Conservation (phyloP, 2,888 invertebrate species). For the Cephus pulcher region DNA sequence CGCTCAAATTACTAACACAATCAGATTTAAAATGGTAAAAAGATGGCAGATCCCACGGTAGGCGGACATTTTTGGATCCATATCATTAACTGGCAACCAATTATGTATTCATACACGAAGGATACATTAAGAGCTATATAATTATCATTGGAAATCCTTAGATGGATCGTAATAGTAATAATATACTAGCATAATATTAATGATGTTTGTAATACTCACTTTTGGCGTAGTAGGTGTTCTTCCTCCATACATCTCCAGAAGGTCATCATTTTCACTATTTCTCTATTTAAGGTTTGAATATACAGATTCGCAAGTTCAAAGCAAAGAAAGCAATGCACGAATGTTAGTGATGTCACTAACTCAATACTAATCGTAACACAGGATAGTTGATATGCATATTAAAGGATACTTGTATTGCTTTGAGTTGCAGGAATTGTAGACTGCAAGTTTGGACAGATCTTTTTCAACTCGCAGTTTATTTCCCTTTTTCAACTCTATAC, state of each 20-base stretch:
- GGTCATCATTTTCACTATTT: slow-evolving; percentile 34
- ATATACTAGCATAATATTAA: background rate
- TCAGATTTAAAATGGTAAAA: background rate
- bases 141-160: background rate
- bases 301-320: background rate
- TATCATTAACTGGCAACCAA: background rate
- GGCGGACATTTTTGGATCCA: background rate
- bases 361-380: background rate
- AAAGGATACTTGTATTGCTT: slow-evolving; percentile 47
- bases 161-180: background rate
- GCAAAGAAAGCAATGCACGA: background rate
- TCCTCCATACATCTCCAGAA: slow-evolving; percentile 51
- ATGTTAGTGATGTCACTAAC: background rate
- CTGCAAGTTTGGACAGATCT: slow-evolving; percentile 16
- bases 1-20: background rate
- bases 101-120: background rate
- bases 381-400: slow-evolving; percentile 4
- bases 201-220: slow-evolving; percentile 39
- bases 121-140: background rate
- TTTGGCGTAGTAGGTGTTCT: slow-evolving; percentile 31
- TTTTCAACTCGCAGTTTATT: slow-evolving; percentile 7
- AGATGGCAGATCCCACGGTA: background rate
- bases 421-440: slow-evolving; percentile 2
- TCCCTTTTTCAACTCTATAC: slow-evolving; percentile 27
- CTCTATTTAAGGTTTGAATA: background rate